phyloP scores from a whole-genome alignment of 2,888 invertebrate species.

The Sphaerolaimus hirsutus region DNA sequence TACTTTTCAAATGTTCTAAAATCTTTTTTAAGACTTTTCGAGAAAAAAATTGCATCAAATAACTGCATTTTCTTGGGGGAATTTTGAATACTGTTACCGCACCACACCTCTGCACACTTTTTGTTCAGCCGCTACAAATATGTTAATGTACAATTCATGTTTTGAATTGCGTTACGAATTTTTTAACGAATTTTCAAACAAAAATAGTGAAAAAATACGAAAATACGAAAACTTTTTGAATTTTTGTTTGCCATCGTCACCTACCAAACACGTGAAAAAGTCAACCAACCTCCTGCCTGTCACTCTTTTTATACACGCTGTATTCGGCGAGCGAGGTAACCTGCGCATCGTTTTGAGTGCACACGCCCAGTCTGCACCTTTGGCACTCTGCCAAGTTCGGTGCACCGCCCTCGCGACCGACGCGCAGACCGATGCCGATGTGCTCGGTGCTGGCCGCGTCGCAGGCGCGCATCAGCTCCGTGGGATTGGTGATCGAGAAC shows the following conservation, averaged over 20 bases:
- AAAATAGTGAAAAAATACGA: no score
- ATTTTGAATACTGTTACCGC: constrained; percentile 54
- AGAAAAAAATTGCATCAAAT: no score
- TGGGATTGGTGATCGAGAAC: constrained; percentile 59
- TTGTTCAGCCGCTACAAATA: constrained; percentile 53
- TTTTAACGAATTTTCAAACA: no score
- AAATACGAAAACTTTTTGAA: background rate
- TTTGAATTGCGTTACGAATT: constrained; percentile 51
- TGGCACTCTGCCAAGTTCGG: constrained; percentile 37
- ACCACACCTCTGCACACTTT: constrained; percentile 60
- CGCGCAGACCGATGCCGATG: constrained; percentile 57
- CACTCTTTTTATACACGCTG: no score
- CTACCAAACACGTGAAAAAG: background rate
- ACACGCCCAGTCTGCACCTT: background rate
- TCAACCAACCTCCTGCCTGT: background rate
- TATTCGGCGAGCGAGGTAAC: no score
- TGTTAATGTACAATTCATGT: constrained; percentile 61
- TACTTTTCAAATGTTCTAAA: background rate
- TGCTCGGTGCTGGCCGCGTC: constrained; percentile 54
- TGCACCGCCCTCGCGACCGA: constrained; percentile 51
- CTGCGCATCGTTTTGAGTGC: no score
- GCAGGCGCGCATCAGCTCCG: constrained; percentile 62
- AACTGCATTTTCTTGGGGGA: constrained; percentile 57
- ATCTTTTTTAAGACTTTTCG: background rate
- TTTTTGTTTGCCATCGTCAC: no score